phyloP scores from a whole-genome alignment of 2,797 vertebrate species.

The Phalanger gymnotis region DNA sequence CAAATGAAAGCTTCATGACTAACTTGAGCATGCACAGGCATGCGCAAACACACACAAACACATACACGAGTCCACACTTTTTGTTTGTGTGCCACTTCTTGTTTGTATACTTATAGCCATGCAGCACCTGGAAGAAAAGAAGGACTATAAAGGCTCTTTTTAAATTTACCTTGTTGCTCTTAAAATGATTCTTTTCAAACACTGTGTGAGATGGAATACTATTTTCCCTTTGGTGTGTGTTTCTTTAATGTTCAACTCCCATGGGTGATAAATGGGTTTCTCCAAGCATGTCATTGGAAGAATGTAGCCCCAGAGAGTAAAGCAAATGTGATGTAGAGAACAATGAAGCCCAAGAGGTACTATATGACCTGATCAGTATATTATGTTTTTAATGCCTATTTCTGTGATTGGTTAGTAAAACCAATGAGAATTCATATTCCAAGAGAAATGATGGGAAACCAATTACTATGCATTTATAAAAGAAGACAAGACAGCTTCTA shows the following conservation, averaged over 20 bases:
- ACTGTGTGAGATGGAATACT: constrained; percentile 40
- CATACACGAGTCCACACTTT: background rate
- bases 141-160: background rate
- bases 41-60: background rate
- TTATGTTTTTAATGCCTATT: constrained; percentile 72
- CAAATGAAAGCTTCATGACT: background rate
- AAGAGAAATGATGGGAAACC: constrained; percentile 47
- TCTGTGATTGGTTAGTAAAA: constrained; percentile 71
- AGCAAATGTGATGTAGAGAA: constrained; percentile 63
- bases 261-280: constrained; percentile 61
- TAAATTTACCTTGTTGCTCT: constrained; percentile 11
- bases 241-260: constrained; percentile 72
- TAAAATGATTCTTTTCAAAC: constrained; percentile 60
- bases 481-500: constrained; percentile 8
- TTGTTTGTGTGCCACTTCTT: background rate
- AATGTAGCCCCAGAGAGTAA: constrained; percentile 69
- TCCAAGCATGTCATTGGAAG: constrained; percentile 67
- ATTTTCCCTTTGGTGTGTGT: constrained; percentile 59
- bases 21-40: background rate
- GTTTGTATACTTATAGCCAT: background rate
- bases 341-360: constrained; percentile 57
- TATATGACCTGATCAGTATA: constrained; percentile 61
- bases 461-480: constrained; percentile 48
- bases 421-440: constrained; percentile 68
- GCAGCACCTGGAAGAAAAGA: background rate